Percentiles rank a stretch among this genome's conserved stretches.
Conservation (phyloP, 1,140 invertebrate species). For the Polyergus mexicanus region DNA sequence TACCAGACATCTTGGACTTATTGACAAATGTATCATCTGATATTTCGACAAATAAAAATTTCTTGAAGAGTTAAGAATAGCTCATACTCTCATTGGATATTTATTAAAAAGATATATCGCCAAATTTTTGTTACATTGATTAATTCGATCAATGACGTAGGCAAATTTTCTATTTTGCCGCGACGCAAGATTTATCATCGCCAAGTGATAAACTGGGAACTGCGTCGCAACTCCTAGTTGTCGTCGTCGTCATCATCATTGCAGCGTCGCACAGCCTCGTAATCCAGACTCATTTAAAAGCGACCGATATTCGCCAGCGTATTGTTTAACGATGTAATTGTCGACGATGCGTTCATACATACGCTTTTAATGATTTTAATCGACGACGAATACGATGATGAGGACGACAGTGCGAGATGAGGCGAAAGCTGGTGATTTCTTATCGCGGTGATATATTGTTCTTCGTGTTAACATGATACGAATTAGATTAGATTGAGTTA, state of each 20-base stretch:
- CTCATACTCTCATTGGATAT: neutral
- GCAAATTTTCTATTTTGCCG: neutral
- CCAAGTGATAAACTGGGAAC: neutral
- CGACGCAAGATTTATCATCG: neutral
- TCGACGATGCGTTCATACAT: too few relatives aligned
- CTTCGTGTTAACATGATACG: neutral
- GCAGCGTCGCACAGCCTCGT: neutral
- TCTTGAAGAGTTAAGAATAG: neutral
- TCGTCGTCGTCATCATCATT: neutral
- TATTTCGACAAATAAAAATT: neutral
- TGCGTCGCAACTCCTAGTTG: slow-evolving; percentile 7
- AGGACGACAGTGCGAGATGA: neutral
- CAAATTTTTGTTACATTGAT: neutral
- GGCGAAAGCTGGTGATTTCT: slow-evolving; percentile 8
- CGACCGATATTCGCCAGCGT: slow-evolving; percentile 53
- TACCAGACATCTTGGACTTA: neutral
- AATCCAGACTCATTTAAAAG: slow-evolving; percentile 47
- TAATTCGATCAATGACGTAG: neutral
- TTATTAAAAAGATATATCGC: neutral
- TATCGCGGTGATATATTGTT: neutral
- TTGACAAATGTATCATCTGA: neutral
- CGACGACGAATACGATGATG: neutral
- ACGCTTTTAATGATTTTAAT: slow-evolving; percentile 46
- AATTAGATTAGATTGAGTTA: slow-evolving; percentile 53
- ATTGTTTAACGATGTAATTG: slow-evolving; percentile 45